Evolutionary conservation across 2,888 invertebrate species (phyloP), one percentile per base, ranked within the genome.

Genomic region (Aporophyla nigra): DNA sequence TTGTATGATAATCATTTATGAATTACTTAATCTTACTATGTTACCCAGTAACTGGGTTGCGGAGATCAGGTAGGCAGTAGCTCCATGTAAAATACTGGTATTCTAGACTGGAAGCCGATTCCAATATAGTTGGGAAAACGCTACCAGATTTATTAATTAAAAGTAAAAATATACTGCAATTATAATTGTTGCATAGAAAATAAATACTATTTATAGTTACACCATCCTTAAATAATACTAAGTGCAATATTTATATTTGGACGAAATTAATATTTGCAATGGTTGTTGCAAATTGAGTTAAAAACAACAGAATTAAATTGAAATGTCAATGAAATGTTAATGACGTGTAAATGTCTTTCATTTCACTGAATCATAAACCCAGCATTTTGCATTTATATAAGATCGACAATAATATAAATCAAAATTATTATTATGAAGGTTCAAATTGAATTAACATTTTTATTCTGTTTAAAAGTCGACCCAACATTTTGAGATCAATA

Each of bases 401-500:
- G 5, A 33, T 5, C 33, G n/a, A 21, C 27, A n/a, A 40, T 49
- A 46, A 46, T 46, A 46, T 46, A 46, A 33, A 27, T 16, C 0
- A n/a, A 46, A 19, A 24, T 40, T 40, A 40, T 72, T 33, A 7
- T n/a, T 24, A 16, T 24, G 21, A 19, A 10, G 16, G 21, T 16
- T 69, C 3, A 71, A 43, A 53, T 1, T 33, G 1, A 76, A 27
- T 65, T 65, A 27, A 0, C 0, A 56, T n/a, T 33, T 40, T 10
- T 12, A n/a, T 19, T 19, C n/a, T 61, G 9, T n/a, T n/a, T 16
- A 10, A 24, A 54, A 63, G 4, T 43, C 6, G 33, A 78, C 40
- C 49, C 56, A 61, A 56, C 10, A 24, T 67, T 75, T 66, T 76
- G 54, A 78, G 77, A 75, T 75, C 66, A 59, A 61, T 58, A 61